Evolutionary conservation across 2,797 vertebrate genomes (phyloP).

Genomic region (Ptychobarbus kaznakovi): DNA sequence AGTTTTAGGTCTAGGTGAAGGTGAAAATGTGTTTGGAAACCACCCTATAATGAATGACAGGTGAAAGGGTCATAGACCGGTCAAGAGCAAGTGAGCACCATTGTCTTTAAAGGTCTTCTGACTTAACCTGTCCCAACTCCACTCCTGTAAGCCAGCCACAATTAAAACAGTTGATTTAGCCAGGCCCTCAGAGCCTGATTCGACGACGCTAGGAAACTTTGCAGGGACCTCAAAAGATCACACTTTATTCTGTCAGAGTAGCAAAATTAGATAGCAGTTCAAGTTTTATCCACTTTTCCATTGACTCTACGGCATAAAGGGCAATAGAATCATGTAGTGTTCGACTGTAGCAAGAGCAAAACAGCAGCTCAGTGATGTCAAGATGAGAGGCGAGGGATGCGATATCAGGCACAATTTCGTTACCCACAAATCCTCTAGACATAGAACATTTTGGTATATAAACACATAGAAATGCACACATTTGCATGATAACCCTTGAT

Average conservation of each 20-base stretch:
- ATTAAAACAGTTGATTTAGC: slow-evolving; percentile 44
- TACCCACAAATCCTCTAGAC: slow-evolving; percentile 22
- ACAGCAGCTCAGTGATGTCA: slow-evolving; percentile 37
- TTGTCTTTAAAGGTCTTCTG: slow-evolving; percentile 52
- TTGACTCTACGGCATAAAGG: slow-evolving; percentile 61
- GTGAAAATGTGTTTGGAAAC: slow-evolving; percentile 55
- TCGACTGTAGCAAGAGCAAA: slow-evolving; percentile 54
- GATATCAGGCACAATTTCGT: neutral
- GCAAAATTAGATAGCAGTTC: slow-evolving; percentile 61
- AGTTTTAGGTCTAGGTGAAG: slow-evolving; percentile 61
- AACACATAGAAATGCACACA: neutral
- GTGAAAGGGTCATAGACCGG: slow-evolving; percentile 47
- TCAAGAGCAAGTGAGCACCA: slow-evolving; percentile 46
- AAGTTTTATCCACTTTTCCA: slow-evolving; percentile 65
- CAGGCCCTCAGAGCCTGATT: slow-evolving; percentile 16
- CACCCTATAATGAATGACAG: slow-evolving; percentile 51
- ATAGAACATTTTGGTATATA: neutral
- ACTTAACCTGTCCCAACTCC: slow-evolving; percentile 18
- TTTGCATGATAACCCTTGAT: slow-evolving; percentile 12
- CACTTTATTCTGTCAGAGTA: slow-evolving; percentile 44
- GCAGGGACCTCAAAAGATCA: slow-evolving; percentile 53
- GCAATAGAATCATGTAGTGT: slow-evolving; percentile 60
- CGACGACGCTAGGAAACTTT: slow-evolving; percentile 53
- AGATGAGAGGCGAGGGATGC: slow-evolving; percentile 5
- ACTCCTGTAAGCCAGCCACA: slow-evolving; percentile 42